Percentiles rank a stretch among this genome's conserved stretches.
Conservation (phyloP, 2,113 vertebrate species). For the Mionectes macconnelli region DNA sequence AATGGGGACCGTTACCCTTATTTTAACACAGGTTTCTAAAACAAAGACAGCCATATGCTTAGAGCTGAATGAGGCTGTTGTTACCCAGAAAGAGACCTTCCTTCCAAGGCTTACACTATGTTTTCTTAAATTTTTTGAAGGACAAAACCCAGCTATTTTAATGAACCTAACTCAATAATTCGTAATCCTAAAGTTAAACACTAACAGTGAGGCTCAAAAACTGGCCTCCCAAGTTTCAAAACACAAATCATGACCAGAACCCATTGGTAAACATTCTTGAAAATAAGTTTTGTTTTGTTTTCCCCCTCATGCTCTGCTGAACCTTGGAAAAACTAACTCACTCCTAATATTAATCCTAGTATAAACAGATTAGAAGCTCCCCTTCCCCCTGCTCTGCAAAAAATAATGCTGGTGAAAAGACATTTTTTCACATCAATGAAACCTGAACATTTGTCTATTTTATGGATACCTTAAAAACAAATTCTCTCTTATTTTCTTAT, state of each 20-base stretch:
- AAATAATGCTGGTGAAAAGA: slow-evolving; percentile 34
- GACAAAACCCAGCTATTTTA: slow-evolving; percentile 68
- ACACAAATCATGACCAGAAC: slow-evolving; percentile 64
- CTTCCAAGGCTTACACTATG: slow-evolving; percentile 50
- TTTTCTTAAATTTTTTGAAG: slow-evolving; percentile 63
- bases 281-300: slow-evolving; percentile 70
- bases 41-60: slow-evolving; percentile 60
- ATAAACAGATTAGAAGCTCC: slow-evolving; percentile 57
- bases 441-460: slow-evolving; percentile 6
- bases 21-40: slow-evolving; percentile 48
- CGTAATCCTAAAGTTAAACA: slow-evolving; percentile 72
- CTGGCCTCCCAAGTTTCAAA: slow-evolving; percentile 66
- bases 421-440: background rate
- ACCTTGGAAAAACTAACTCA: slow-evolving; percentile 60
- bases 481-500: background rate
- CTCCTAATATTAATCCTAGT: slow-evolving; percentile 62
- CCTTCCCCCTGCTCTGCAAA: slow-evolving; percentile 26
- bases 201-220: slow-evolving; percentile 48
- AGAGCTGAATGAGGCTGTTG: slow-evolving; percentile 55
- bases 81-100: slow-evolving; percentile 32
- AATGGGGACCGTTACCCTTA: background rate
- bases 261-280: slow-evolving; percentile 70
- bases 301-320: slow-evolving; percentile 51
- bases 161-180: slow-evolving; percentile 73
- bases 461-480: background rate